Evolutionary conservation across 2,797 vertebrate genomes (phyloP), one percentile per base, ranked within the genome.

Genomic region (Amniataba percoides): DNA sequence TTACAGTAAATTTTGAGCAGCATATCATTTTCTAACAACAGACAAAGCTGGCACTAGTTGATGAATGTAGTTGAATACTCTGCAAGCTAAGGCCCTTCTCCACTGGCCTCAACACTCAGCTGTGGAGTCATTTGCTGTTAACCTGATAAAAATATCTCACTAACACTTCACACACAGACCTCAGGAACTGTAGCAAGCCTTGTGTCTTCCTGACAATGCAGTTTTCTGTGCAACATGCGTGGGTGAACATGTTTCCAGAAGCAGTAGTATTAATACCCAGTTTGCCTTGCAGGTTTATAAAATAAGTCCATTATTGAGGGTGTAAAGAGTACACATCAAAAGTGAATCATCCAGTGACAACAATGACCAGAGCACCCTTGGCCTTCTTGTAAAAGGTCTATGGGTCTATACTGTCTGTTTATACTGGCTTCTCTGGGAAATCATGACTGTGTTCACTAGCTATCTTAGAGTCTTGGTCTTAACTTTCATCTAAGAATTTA

Each of bases 211-310:
- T 57, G 49, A 70, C 73, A 83, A 59, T 21, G 4, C 39, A 57
- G 39, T 48, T 43, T 14, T 55, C 39, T 39, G 18, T 25, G 42
- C 39, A 59, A 31, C 31, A 21, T 42, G 18, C 21, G 21, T 52
- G 56, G 21, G 19, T 34, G 23, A 39, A 8, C 15, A 36, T 8
- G 16, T 34, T 58, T 16, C 25, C 55, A 70, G 68, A 63, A 68
- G 78, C 46, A 60, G 48, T 57, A 59, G 71, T 70, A 85, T 76
- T 78, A 80, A 81, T 36, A 31, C 56, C 40, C 46, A 21, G 34
- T n/a, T 65, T 25, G 12, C 25, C 18, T 59, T 42, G 8, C 48
- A 64, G 62, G 42, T 21, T 61, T 66, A 27, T 42, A 63, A 69
- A 40, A 52, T 40, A 57, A 42, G 69, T 59, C 55, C 36, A 87